Conservation (phyloP, 2,888 invertebrate genomes). For the Taenaris catops region DNA sequence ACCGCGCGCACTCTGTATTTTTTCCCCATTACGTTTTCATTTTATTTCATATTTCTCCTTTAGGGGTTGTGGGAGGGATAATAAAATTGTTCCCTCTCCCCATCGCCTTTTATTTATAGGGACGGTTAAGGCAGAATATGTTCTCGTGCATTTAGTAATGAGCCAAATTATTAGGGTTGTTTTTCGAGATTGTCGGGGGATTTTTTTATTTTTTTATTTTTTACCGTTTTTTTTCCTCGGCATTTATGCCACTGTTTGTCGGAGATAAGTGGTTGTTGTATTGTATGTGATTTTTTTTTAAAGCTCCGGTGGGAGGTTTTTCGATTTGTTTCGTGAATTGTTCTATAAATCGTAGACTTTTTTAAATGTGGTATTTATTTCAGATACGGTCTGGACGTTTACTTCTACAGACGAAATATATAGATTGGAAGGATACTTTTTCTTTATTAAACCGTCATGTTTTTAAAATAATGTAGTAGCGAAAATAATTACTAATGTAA, state of each 20-base stretch:
- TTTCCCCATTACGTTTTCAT: conserved; percentile 80
- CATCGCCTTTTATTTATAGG: conserved; percentile 73
- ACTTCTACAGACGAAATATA: no score
- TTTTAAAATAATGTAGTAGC: no score
- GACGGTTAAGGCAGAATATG: conserved; percentile 71
- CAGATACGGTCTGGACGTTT: background rate
- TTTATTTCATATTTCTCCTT: conserved; percentile 79
- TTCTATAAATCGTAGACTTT: no score
- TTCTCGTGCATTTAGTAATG: conserved; percentile 73
- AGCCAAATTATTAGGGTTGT: conserved; percentile 74
- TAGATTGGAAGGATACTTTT: no score
- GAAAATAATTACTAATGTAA: no score
- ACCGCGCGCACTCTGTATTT: conserved; percentile 65
- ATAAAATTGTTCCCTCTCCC: conserved; percentile 76
- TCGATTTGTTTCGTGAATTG: conserved; percentile 29
- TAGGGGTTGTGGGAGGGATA: conserved; percentile 52
- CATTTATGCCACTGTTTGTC: conserved; percentile 36
- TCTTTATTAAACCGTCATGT: no score
- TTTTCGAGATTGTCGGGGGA: conserved; percentile 54
- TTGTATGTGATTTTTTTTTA: conserved; percentile 26
- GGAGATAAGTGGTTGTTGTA: conserved; percentile 50
- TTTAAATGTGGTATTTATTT: no score
- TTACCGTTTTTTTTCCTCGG: conserved; percentile 28
- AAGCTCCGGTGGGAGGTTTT: conserved; percentile 18
- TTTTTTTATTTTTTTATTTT: conserved; percentile 48